These are phyloP conservation scores for Drosophila percnosoma DNA, from an alignment of 2,888 invertebrate species.

Conservation along the genomic window DNA sequence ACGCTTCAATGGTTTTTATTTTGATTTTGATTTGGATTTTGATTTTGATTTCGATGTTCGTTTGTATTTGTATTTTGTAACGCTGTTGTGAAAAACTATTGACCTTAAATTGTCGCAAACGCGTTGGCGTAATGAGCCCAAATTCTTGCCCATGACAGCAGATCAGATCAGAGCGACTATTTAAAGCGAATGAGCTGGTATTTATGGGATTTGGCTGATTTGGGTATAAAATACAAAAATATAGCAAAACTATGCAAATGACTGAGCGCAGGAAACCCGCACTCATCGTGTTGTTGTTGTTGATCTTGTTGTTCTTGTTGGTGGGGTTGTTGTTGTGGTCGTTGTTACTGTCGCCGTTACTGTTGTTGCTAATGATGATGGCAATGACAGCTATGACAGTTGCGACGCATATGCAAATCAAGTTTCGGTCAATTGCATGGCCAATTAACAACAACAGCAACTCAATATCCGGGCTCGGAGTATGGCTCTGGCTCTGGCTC, in stretches of 20 bases:
- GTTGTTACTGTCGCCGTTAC: constrained; percentile 1
- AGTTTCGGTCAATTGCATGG: constrained; percentile 67
- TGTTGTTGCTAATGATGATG: constrained; percentile 55
- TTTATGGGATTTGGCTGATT: constrained; percentile 51
- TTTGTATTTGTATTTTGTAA: constrained; percentile 9
- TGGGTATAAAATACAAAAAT: constrained; percentile 11
- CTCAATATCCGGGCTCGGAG: constrained; percentile 67
- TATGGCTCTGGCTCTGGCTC: not conserved
- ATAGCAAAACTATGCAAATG: constrained; percentile 18
- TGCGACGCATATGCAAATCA: constrained; percentile 54
- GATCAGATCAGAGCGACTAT: constrained; percentile 17
- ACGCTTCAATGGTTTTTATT: constrained; percentile 44
- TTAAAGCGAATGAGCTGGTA: constrained; percentile 49
- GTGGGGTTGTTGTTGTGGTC: not conserved
- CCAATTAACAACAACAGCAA: constrained; percentile 49
- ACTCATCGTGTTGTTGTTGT: constrained; percentile 10
- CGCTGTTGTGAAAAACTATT: constrained; percentile 53
- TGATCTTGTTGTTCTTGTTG: not conserved
- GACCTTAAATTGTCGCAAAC: constrained; percentile 73
- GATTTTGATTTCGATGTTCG: not conserved
- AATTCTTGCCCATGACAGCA: constrained; percentile 49
- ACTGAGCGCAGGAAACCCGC: constrained; percentile 42
- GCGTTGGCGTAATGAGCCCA: constrained; percentile 57
- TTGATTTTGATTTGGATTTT: not conserved
- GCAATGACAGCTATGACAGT: constrained; percentile 57